Conservation (phyloP, 2,113 vertebrate genomes). For the Aspidoscelis tigris region DNA sequence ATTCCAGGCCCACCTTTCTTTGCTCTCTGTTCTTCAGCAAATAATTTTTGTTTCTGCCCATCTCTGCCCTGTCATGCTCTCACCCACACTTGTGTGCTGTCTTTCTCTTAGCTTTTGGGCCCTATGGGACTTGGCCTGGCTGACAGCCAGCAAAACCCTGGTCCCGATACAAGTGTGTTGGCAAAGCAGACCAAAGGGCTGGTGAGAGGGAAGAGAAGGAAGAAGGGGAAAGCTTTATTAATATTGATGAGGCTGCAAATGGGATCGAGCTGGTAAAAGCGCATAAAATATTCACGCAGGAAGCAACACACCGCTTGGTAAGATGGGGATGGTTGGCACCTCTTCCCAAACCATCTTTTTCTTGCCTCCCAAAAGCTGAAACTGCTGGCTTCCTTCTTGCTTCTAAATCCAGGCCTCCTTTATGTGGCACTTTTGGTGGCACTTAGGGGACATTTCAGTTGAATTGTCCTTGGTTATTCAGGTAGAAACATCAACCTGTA, state of each 20-base stretch:
- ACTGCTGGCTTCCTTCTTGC: neutral
- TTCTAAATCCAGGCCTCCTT: too few relatives aligned
- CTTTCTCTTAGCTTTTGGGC: neutral
- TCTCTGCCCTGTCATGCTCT: neutral
- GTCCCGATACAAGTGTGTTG: neutral
- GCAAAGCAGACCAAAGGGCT: neutral
- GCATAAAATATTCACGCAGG: slow-evolving; percentile 38
- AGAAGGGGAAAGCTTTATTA: slow-evolving; percentile 11
- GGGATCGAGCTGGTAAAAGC: slow-evolving; percentile 34
- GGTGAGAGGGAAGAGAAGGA: neutral
- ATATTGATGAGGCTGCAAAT: slow-evolving; percentile 44
- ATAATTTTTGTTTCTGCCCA: neutral
- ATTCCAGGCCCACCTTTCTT: too few relatives aligned
- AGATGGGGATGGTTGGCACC: neutral
- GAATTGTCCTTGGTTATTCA: neutral
- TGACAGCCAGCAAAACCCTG: neutral
- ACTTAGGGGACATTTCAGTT: neutral
- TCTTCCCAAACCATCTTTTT: neutral
- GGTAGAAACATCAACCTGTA: neutral
- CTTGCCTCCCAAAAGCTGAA: neutral
- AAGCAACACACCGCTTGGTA: neutral
- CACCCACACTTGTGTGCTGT: neutral
- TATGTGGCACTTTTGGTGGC: neutral
- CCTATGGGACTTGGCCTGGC: neutral
- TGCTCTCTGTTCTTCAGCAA: too few relatives aligned